Base-by-base conservation (phyloP, 1,140 invertebrate species). In the Lepeophtheirus salmonis region DNA sequence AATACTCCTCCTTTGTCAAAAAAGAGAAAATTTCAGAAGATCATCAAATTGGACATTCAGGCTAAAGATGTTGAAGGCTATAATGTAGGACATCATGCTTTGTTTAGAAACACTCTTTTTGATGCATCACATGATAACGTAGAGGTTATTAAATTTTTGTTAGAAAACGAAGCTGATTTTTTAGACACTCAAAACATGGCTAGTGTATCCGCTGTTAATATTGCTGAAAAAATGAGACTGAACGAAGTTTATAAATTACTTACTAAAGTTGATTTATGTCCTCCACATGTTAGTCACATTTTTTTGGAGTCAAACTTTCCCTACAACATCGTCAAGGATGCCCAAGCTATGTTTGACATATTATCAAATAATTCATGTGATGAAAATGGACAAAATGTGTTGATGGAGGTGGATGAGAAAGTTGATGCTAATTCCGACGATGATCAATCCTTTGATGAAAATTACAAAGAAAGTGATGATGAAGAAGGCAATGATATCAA, bases 291-390 rank as follows among this genome's bases (percentile, higher is more conserved):
- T 41, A 41, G 6, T 41, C 30, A 41, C n/a, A 73, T 3, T 72
- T 72, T 60, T 59, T 75, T 4, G 63, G 75, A 16, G 59, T 75
- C 14, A 70, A 75, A 63, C 65, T 68, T 56, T 64, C 64, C 64
- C 26, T 70, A 70, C 63, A 66, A 67, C 67, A 62, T 67, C 25
- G 22, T 68, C 56, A 63, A 67, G 66, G 61, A 67, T 65, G 41
- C 56, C 3, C 20, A 23, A 58, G 62, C 50, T 51, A 59, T 59
- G 56, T 51, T 17, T 57, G 50, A 13, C 20, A 64, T 24, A 55
- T 50, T 50, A 51, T 58, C 48, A 54, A 64, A 60, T 63, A 61
- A 50, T 60, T 26, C 18, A 52, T 23, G 17, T 23, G 21, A 21
- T 59, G 64, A 62, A 49, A 18, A 23, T 49, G 25, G n/a, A n/a